Evolutionary conservation across 2,797 vertebrate species (phyloP).

Genomic region (Pangasius larnaudii): DNA sequence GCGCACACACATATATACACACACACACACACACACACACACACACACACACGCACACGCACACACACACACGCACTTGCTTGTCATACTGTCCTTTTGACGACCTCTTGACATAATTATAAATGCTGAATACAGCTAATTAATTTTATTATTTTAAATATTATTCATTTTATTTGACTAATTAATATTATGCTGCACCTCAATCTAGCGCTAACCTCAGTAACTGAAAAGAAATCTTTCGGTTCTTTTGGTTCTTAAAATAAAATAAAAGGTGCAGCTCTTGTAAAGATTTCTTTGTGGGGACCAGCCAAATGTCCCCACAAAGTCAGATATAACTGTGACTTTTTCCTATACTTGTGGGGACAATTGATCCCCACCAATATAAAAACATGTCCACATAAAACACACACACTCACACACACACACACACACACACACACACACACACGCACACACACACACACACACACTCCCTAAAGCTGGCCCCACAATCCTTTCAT

Average conservation of each 20-base stretch:
- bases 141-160: too few species aligned
- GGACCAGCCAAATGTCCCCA: background rate
- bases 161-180: background rate
- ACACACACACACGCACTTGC: background rate
- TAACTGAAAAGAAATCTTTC: background rate
- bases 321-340: background rate
- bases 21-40: background rate
- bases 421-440: background rate
- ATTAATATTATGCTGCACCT: background rate
- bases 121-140: background rate
- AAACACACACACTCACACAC: background rate
- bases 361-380: too few species aligned
- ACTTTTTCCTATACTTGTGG: background rate
- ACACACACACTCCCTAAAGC: background rate
- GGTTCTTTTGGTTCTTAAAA: background rate
- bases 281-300: background rate
- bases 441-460: too few species aligned
- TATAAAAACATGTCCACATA: background rate
- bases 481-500: background rate
- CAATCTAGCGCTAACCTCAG: background rate
- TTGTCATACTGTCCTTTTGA: background rate
- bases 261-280: background rate
- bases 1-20: background rate
- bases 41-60: background rate
- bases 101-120: background rate